Evolutionary conservation across 1,140 invertebrate genomes (phyloP), one percentile per base, ranked within the genome.

Genomic region (Leptinotarsa lineolata): DNA sequence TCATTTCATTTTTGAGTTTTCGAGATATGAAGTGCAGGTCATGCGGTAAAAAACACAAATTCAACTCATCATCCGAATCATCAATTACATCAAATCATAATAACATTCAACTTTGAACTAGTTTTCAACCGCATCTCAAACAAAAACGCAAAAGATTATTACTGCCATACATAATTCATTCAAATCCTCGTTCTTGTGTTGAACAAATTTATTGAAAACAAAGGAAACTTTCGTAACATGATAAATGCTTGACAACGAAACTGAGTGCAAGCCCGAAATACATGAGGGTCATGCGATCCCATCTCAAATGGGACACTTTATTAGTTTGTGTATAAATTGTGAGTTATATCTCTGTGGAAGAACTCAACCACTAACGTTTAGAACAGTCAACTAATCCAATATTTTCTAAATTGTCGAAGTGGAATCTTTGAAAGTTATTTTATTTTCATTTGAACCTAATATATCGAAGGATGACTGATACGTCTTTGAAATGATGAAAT

Each of bases 241-340:
- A 69, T 59, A 69, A 69, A 69, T 58, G 46, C 46, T 4, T 59
- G 68, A 69, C 46, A 69, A 18, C 69, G 60, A 46, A 21, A 63
- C 58, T 48, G 60, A 68, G 44, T 68, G 46, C 67, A 68, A 68
- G 67, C 67, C 24, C 48, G 24, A 71, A 63, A 71, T 71, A 24
- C 69, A 63, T 63, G 69, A 30, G 60, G 69, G 69, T 71, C 69
- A 71, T 71, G 69, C 69, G 69, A 71, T 71, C 69, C 69, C 58
- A 71, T 68, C 67, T 58, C 67, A 71, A 71, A 63, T 63, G 64
- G 24, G 71, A 67, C 64, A 67, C 71, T 65, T 60, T 66, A 66
- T 66, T 66, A 71, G 45, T 72, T 63, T n/a, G 63, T 58, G 24
- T 30, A 72, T 72, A 72, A 72, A 67, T 67, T 67, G 16, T 64